A percentile compares a stretch with the other conserved stretches of the same genome.
Evolutionary conservation across 2,888 invertebrate species (phyloP).

Genomic region (Linyphia triangularis): DNA sequence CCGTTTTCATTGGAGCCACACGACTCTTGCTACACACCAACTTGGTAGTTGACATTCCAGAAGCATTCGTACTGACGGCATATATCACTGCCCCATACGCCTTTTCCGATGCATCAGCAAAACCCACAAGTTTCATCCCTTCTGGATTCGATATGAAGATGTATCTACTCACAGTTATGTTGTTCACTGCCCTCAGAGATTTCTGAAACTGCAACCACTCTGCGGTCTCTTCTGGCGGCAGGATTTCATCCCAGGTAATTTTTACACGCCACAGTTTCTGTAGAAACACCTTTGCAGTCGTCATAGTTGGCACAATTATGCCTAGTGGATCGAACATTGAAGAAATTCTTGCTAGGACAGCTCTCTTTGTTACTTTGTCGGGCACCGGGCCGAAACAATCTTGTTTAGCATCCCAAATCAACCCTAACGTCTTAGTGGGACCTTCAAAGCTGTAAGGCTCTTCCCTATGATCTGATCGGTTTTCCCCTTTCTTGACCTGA

Average conservation of each 20-base stretch:
- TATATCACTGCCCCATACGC: neutral
- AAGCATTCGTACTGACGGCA: neutral
- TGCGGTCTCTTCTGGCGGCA: neutral
- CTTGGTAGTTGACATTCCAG: neutral
- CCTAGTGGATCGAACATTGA: slow-evolving; percentile 5
- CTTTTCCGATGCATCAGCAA: neutral
- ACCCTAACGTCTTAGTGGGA: neutral
- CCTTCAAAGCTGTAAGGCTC: neutral
- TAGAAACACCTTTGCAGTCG: slow-evolving; percentile 25
- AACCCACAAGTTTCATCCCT: neutral
- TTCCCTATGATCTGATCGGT: too few relatives aligned
- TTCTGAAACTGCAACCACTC: neutral
- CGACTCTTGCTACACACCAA: neutral
- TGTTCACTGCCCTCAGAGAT: neutral
- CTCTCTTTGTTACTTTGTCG: neutral
- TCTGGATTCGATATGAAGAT: neutral
- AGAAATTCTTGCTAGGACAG: neutral
- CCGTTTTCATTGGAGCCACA: neutral
- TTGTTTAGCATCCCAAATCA: neutral
- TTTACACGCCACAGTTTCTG: slow-evolving; percentile 18
- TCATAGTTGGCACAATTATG: slow-evolving; percentile 8
- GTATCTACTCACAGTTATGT: neutral
- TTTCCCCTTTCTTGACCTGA: too few relatives aligned
- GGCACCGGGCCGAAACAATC: neutral
- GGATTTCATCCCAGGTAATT: slow-evolving; percentile 3